phyloP scores from a whole-genome alignment of 2,797 vertebrate genomes.

The Bovichtus variegatus region DNA sequence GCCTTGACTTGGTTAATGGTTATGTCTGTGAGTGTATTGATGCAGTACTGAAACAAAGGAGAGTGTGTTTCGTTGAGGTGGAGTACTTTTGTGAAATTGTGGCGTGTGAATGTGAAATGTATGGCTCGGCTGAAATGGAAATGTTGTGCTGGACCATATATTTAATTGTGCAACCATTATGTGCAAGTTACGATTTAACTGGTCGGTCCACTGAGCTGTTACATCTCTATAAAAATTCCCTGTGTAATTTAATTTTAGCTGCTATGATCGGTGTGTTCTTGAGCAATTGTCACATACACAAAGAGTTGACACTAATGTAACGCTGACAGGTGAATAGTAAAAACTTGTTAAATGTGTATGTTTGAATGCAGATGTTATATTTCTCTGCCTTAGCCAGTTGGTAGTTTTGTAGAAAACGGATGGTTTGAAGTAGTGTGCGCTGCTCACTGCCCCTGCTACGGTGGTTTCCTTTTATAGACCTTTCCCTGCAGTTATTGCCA shows the following conservation, averaged over 20 bases:
- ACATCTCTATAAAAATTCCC: too few relatives aligned
- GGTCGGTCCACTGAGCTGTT: slow-evolving; percentile 14
- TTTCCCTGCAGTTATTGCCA: slow-evolving; percentile 43
- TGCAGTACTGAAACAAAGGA: slow-evolving; percentile 50
- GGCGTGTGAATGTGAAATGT: slow-evolving; percentile 42
- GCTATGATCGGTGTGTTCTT: slow-evolving; percentile 2
- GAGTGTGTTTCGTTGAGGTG: slow-evolving; percentile 43
- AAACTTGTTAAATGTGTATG: background rate
- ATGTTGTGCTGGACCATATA: slow-evolving; percentile 33
- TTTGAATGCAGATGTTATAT: slow-evolving; percentile 27
- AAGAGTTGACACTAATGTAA: background rate
- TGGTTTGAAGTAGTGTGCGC: slow-evolving; percentile 39
- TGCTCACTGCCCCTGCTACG: slow-evolving; percentile 15
- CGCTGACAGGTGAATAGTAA: background rate
- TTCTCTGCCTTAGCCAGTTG: slow-evolving; percentile 1
- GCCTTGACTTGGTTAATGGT: slow-evolving; percentile 75
- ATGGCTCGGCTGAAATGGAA: slow-evolving; percentile 32
- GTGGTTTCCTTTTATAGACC: slow-evolving; percentile 50
- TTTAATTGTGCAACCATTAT: slow-evolving; percentile 22
- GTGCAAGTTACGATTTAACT: slow-evolving; percentile 36
- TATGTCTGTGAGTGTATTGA: slow-evolving; percentile 51
- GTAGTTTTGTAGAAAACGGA: slow-evolving; percentile 37
- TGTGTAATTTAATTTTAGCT: background rate
- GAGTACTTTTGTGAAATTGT: slow-evolving; percentile 42
- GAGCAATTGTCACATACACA: slow-evolving; percentile 1